Base-by-base conservation (phyloP, 2,113 vertebrate species). In the Himantopus leucocephalus region DNA sequence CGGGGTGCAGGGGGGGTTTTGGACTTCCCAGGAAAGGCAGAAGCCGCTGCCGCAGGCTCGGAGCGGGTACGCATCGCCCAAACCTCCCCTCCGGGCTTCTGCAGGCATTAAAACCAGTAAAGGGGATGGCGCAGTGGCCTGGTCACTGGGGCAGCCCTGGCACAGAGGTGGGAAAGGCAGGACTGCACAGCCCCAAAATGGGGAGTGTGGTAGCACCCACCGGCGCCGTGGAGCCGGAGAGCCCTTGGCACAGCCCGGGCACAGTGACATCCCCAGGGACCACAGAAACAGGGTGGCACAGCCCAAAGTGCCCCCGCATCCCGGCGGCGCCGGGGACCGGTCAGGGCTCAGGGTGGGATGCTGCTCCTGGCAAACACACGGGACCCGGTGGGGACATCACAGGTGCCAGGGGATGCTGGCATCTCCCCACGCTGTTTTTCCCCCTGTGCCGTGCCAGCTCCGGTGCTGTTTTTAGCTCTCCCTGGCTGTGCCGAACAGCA, bases 61-160 rank as follows among this genome's bases (percentile, higher is more conserved):
- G 70, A 27, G 45, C 6, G 50, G 12, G 52, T 2, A 1, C 0
- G 0, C 4, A 6, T 15, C 4, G 0, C 47, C 52, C 79, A 30
- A 37, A 3, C 2, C 5, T 13, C 19, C 7, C 4, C 32, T 13
- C 53, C 6, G 35, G 35, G 67, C 50, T 60, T n/a, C 92, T 22
- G 45, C 15, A 88, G 81, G 50, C 73, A 62, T 91, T 73, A 92
- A 95, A 95, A 75, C 43, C 50, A 39, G 63, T 52, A 27, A 67
- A 59, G 0, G 10, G 52, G 52, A 14, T 7, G 62, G 85, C 4
- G 3, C 10, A 14, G 39, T 35, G 68, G 26, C 24, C 34, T 75
- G 29, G 62, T 79, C 60, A 48, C 58, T 2, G 21, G 13, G 62
- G 22, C 34, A 17, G 1, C 8, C 29, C 35, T 6, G 37, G 84